Evolutionary conservation across 1,140 invertebrate species (phyloP).

Genomic region (Teleogryllus occipitalis): DNA sequence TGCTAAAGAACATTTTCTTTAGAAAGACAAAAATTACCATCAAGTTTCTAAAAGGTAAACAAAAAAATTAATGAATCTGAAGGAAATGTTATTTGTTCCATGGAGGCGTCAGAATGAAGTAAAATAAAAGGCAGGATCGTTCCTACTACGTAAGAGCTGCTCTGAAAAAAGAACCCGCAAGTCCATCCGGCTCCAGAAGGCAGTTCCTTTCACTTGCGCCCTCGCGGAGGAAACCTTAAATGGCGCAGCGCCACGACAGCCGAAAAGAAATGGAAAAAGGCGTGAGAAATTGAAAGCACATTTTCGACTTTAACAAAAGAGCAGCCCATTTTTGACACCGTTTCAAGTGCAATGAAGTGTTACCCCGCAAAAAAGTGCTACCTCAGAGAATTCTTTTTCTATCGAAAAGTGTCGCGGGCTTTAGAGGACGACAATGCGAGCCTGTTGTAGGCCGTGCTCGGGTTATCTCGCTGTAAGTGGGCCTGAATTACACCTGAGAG

Average conservation of each 20-base stretch:
- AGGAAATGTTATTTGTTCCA: background rate
- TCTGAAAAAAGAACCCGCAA: too few relatives aligned
- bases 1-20: background rate
- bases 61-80: background rate
- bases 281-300: background rate
- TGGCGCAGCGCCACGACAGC: too few relatives aligned
- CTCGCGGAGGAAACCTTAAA: too few relatives aligned
- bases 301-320: slow-evolving; percentile 5
- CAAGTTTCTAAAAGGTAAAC: background rate
- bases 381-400: background rate
- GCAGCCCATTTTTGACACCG: background rate
- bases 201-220: too few relatives aligned
- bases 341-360: background rate
- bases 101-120: background rate
- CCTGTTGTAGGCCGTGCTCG: background rate
- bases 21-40: background rate
- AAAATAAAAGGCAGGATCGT: background rate
- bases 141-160: too few relatives aligned
- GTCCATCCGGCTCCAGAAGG: too few relatives aligned
- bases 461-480: background rate
- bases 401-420: background rate
- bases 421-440: background rate
- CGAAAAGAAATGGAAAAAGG: background rate
- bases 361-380: background rate
- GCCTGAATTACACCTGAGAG: background rate